Conservation (phyloP, 2,113 vertebrate species). For the Laticauda colubrina region DNA sequence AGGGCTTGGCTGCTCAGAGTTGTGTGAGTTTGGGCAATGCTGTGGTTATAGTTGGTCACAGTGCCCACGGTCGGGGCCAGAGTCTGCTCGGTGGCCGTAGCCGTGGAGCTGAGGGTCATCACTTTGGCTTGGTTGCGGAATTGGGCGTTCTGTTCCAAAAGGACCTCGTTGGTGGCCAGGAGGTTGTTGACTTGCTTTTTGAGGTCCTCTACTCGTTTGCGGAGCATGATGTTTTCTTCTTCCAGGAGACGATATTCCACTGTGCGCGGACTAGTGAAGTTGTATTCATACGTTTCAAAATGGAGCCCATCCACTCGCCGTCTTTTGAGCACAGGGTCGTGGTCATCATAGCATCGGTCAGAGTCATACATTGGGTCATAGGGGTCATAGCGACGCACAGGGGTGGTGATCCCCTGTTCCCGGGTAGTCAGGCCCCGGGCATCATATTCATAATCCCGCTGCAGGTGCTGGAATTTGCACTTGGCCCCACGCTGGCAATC, state of each 20-base stretch:
- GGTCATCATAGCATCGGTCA: slow-evolving; percentile 78
- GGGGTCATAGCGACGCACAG: slow-evolving; percentile 73
- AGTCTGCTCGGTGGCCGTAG: slow-evolving; percentile 85
- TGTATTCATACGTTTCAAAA: slow-evolving; percentile 88
- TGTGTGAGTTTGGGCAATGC: slow-evolving; percentile 97
- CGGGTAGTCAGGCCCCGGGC: slow-evolving; percentile 61
- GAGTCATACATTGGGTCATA: slow-evolving; percentile 82
- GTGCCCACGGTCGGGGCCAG: slow-evolving; percentile 85
- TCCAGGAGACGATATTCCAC: slow-evolving; percentile 91
- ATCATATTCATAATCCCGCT: slow-evolving; percentile 88
- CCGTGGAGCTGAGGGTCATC: slow-evolving; percentile 88
- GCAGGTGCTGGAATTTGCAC: slow-evolving; percentile 93
- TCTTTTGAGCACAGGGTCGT: slow-evolving; percentile 86
- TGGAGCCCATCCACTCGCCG: slow-evolving; percentile 81
- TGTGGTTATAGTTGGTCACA: slow-evolving; percentile 93
- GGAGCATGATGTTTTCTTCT: slow-evolving; percentile 89
- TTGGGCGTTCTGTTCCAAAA: slow-evolving; percentile 95
- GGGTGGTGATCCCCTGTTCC: slow-evolving; percentile 72
- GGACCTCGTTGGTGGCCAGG: slow-evolving; percentile 92
- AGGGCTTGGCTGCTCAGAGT: slow-evolving; percentile 94
- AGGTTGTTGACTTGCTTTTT: slow-evolving; percentile 96
- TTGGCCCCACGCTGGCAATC: slow-evolving; percentile 93
- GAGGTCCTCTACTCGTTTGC: slow-evolving; percentile 92
- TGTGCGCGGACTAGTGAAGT: slow-evolving; percentile 71
- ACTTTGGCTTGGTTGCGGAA: slow-evolving; percentile 96